These are phyloP conservation scores for Halcyon senegalensis DNA, from an alignment of 2,113 vertebrate species.

Conservation along the genomic window DNA sequence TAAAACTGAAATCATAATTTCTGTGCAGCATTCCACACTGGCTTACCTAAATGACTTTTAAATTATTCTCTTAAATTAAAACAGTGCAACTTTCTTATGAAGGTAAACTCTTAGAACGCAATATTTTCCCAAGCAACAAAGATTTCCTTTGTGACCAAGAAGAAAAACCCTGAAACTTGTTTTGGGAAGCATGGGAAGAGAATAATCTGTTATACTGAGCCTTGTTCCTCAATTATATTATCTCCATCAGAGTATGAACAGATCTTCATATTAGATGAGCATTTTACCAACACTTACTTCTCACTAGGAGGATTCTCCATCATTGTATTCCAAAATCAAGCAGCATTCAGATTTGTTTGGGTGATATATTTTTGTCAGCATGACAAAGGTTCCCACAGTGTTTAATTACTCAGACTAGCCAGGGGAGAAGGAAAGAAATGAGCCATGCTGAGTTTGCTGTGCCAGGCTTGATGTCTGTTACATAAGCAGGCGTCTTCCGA, in stretches of 20 bases:
- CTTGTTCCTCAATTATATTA: constrained; percentile 14
- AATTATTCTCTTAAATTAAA: constrained; percentile 46
- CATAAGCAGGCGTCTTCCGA: neutral
- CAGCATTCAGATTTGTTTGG: constrained; percentile 36
- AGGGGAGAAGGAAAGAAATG: constrained; percentile 36
- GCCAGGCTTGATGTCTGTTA: neutral
- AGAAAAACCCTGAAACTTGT: neutral
- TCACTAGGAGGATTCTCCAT: constrained; percentile 5
- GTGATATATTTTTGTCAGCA: constrained; percentile 43
- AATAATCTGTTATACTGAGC: neutral
- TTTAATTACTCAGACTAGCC: constrained; percentile 59
- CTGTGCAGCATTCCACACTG: neutral
- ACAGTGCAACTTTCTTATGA: neutral
- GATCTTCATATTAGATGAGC: constrained; percentile 40
- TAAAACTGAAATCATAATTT: constrained; percentile 22
- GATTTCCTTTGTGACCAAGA: neutral
- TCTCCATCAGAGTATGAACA: constrained; percentile 13
- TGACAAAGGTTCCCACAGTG: constrained; percentile 48
- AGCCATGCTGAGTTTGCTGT: neutral
- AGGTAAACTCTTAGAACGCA: neutral
- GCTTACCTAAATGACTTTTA: constrained; percentile 25
- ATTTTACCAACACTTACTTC: neutral
- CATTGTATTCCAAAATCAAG: neutral
- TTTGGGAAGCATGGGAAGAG: neutral
- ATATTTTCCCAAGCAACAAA: neutral